Conservation (phyloP, 2,797 vertebrate genomes). For the Acomys russatus region DNA sequence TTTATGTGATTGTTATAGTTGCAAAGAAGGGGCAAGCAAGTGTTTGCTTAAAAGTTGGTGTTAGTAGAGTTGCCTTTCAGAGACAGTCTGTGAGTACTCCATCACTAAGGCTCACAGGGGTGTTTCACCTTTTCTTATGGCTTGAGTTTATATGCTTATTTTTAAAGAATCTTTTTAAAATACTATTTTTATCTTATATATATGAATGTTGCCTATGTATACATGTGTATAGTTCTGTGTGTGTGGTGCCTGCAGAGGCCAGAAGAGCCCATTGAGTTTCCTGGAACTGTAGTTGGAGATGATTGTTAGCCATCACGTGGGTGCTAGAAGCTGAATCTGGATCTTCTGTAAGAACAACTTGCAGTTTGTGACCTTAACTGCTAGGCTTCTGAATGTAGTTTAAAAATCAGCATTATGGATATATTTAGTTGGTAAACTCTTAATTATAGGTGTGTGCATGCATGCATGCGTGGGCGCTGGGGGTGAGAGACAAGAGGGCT, state of each 20-base stretch:
- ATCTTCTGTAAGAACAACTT: not conserved
- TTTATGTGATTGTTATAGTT: conserved; percentile 36
- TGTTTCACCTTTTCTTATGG: not conserved
- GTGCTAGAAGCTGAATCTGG: not conserved
- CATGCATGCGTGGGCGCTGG: not conserved
- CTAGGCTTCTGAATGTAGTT: not conserved
- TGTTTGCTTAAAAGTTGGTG: conserved; percentile 24
- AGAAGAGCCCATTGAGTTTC: not conserved
- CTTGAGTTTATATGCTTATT: conserved; percentile 30
- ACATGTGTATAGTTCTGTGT: not conserved
- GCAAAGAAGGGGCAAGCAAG: not conserved
- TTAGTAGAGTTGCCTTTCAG: conserved; percentile 42
- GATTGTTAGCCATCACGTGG: not conserved
- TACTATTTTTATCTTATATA: not conserved
- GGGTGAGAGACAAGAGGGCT: no score
- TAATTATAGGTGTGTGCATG: not conserved
- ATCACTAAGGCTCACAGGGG: not conserved
- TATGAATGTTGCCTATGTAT: not conserved
- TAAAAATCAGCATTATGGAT: not conserved
- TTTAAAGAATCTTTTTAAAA: not conserved
- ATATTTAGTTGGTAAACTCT: conserved; percentile 49
- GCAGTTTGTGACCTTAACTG: not conserved
- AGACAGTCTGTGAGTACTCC: not conserved
- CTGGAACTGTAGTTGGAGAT: not conserved
- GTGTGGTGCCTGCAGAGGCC: not conserved